phyloP scores from a whole-genome alignment of 2,113 vertebrate species.

The Canis aureus region DNA sequence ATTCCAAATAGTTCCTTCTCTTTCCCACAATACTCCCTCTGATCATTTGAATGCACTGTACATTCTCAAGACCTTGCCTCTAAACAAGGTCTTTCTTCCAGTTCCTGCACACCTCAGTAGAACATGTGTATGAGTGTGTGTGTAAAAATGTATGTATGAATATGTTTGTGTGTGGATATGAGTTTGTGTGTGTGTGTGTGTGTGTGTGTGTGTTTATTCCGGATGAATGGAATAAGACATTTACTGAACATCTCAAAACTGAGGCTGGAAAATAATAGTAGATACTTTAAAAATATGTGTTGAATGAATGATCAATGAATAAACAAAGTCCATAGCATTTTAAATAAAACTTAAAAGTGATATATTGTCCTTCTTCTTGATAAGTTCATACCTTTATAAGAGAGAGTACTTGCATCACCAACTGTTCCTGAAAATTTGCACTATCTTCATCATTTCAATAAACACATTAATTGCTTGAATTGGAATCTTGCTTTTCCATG shows the following conservation, averaged over 20 bases:
- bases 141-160: background rate
- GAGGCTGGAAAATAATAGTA: background rate
- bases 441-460: background rate
- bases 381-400: background rate
- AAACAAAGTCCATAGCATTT: background rate
- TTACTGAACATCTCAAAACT: background rate
- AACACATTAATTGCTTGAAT: background rate
- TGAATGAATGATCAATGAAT: background rate
- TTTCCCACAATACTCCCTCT: background rate
- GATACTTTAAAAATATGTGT: background rate
- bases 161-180: background rate
- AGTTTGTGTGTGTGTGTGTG: background rate
- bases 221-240: background rate
- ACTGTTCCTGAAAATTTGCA: constrained; percentile 20
- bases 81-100: background rate
- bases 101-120: background rate
- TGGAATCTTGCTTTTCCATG: background rate
- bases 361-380: background rate
- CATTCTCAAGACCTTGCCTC: background rate
- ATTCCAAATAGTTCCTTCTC: background rate
- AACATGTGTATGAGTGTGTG: too few relatives aligned
- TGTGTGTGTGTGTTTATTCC: background rate
- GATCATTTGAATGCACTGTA: background rate
- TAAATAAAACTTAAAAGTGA: background rate
- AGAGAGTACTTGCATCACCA: background rate